Conservation (phyloP, 2,888 invertebrate species). For the Scaptomyza tumidula region DNA sequence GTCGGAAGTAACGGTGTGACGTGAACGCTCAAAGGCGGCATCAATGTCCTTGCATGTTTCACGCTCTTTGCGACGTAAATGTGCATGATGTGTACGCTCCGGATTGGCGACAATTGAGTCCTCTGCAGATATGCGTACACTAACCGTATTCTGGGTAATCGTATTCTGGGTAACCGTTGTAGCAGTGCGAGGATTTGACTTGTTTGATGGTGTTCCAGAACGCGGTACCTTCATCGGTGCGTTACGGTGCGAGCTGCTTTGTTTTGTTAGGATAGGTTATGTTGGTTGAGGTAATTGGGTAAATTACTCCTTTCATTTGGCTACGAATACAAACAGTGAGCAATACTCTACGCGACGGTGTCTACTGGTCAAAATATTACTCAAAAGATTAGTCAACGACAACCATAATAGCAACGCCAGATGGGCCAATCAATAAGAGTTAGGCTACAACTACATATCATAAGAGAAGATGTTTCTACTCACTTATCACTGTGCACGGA, state of each 20-base stretch:
- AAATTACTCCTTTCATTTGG: constrained; percentile 20
- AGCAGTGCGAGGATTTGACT: not conserved
- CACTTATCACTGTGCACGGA: constrained; percentile 73
- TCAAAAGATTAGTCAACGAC: constrained; percentile 51
- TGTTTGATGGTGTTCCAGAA: constrained; percentile 17
- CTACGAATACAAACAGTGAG: constrained; percentile 53
- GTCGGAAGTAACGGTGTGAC: constrained; percentile 27
- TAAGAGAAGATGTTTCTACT: constrained; percentile 48
- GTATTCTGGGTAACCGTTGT: constrained; percentile 37
- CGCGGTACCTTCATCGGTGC: constrained; percentile 16
- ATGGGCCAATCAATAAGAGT: constrained; percentile 47
- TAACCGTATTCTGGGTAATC: constrained; percentile 40
- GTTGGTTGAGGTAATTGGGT: constrained; percentile 13
- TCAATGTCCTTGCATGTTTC: constrained; percentile 53
- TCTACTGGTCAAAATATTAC: constrained; percentile 40
- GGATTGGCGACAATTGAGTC: not conserved
- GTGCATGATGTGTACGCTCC: constrained; percentile 8
- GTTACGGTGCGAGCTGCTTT: constrained; percentile 46
- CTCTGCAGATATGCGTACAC: constrained; percentile 18
- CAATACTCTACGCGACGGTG: constrained; percentile 51
- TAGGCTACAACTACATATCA: constrained; percentile 33
- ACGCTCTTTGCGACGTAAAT: constrained; percentile 14
- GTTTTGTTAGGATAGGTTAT: constrained; percentile 13
- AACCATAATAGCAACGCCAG: constrained; percentile 65
- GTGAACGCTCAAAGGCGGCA: constrained; percentile 35